A percentile compares a stretch with the other conserved stretches of the same genome.
Conservation (phyloP, 2,797 vertebrate species). For the Myripristis murdjan region DNA sequence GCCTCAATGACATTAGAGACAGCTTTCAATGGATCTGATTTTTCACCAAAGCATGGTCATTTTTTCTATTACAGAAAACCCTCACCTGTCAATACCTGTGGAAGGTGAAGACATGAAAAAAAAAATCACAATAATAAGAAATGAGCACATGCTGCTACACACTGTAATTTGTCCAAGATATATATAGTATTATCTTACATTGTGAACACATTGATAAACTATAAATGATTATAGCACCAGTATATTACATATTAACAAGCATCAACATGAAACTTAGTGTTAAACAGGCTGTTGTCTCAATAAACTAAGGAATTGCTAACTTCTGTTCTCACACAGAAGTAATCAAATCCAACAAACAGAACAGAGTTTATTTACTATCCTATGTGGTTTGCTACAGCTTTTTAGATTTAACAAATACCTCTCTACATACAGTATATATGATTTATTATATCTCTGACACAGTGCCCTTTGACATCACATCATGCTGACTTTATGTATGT, state of each 20-base stretch:
- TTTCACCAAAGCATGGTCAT: background rate
- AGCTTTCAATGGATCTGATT: background rate
- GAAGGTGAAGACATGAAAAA: background rate
- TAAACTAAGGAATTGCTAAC: no score
- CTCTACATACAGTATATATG: background rate
- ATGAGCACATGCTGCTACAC: background rate
- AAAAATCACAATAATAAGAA: background rate
- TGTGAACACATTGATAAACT: constrained; percentile 1
- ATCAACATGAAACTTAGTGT: no score
- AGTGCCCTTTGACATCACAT: background rate
- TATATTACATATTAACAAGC: background rate
- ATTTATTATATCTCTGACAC: background rate
- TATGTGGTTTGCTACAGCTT: no score
- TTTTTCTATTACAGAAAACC: no score
- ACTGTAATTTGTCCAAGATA: background rate
- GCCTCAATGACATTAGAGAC: no score
- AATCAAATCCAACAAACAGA: constrained; percentile 13
- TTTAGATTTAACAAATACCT: constrained; percentile 7
- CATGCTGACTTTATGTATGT: no score
- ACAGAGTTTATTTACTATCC: background rate
- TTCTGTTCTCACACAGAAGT: background rate
- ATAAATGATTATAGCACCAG: no score
- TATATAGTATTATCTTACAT: background rate
- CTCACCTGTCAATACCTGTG: no score
- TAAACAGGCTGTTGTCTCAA: no score